phyloP scores from a whole-genome alignment of 2,888 invertebrate genomes.

The Spodoptera littoralis region DNA sequence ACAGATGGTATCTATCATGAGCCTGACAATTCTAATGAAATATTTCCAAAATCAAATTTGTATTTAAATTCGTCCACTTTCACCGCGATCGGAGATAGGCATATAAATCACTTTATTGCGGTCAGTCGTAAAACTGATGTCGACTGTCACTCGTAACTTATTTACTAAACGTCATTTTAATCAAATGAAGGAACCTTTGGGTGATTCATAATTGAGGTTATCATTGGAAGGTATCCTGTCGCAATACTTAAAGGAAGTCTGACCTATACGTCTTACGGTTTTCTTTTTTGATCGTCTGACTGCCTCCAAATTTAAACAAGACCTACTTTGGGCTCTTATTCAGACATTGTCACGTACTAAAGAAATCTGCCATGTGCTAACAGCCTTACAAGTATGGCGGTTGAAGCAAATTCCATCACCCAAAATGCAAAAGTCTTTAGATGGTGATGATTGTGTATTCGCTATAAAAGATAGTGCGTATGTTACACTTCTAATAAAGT shows the following conservation, averaged over 20 bases:
- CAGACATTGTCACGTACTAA: too few relatives aligned
- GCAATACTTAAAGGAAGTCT: slow-evolving; percentile 19
- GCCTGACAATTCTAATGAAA: slow-evolving; percentile 3
- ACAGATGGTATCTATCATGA: too few relatives aligned
- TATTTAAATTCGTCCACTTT: slow-evolving; percentile 11
- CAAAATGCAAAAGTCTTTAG: too few relatives aligned
- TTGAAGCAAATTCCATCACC: too few relatives aligned
- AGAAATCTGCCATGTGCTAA: too few relatives aligned
- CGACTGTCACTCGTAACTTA: slow-evolving; percentile 58
- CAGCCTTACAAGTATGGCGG: too few relatives aligned
- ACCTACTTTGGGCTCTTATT: too few relatives aligned
- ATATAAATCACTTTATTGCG: slow-evolving; percentile 66
- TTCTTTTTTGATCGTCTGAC: background rate
- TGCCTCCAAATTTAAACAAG: too few relatives aligned
- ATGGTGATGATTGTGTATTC: too few relatives aligned
- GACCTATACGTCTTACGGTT: slow-evolving; percentile 19
- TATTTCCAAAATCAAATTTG: slow-evolving; percentile 21
- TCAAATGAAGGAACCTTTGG: slow-evolving; percentile 53
- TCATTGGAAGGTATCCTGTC: slow-evolving; percentile 28
- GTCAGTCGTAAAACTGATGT: slow-evolving; percentile 65
- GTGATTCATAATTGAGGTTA: slow-evolving; percentile 46
- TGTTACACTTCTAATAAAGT: background rate
- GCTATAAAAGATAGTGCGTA: too few relatives aligned
- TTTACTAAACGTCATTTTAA: slow-evolving; percentile 59
- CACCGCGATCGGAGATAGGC: slow-evolving; percentile 45